Evolutionary conservation across 2,797 vertebrate species (phyloP).

Genomic region (Karalla daura): DNA sequence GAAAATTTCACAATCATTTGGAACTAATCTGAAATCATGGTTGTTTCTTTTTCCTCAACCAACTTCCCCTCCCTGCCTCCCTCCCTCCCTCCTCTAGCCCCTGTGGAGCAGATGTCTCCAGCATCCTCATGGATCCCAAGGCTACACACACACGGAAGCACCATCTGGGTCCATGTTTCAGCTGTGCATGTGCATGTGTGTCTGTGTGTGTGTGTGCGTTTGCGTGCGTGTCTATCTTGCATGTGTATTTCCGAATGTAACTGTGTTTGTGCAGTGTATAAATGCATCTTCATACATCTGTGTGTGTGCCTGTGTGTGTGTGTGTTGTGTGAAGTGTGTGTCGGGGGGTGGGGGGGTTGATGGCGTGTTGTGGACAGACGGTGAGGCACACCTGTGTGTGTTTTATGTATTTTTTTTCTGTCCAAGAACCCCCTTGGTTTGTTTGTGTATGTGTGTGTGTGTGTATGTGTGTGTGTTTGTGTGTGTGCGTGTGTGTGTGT

Average conservation of each 20-base stretch:
- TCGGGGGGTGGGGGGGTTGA: conserved; percentile 12
- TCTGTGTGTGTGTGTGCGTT: conserved; percentile 44
- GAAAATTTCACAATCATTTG: conserved; percentile 77
- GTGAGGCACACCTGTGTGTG: conserved; percentile 59
- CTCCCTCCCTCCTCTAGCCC: conserved; percentile 60
- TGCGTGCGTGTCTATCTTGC: conserved; percentile 44
- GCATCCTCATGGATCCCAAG: conserved; percentile 80
- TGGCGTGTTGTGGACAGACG: conserved; percentile 47
- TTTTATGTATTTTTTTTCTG: conserved; percentile 24
- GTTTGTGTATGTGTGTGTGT: conserved; percentile 43
- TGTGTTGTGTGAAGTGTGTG: conserved; percentile 41
- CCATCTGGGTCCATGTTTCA: conserved; percentile 84
- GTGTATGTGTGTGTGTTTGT: conserved; percentile 40
- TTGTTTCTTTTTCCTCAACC: conserved; percentile 71
- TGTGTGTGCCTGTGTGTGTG: neutral
- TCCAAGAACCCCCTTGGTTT: conserved; percentile 30
- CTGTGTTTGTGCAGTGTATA: conserved; percentile 57
- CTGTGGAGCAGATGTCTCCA: conserved; percentile 85
- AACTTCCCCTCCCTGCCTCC: too few relatives aligned
- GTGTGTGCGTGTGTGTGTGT: conserved; percentile 36
- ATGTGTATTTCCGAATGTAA: conserved; percentile 57
- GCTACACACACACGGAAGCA: conserved; percentile 80
- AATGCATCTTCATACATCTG: conserved; percentile 58
- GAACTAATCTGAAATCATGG: conserved; percentile 77
- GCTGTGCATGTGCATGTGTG: conserved; percentile 62